Evolutionary conservation across 2,888 invertebrate species (phyloP), one percentile per base, ranked within the genome.

Genomic region (Halictus ligatus): DNA sequence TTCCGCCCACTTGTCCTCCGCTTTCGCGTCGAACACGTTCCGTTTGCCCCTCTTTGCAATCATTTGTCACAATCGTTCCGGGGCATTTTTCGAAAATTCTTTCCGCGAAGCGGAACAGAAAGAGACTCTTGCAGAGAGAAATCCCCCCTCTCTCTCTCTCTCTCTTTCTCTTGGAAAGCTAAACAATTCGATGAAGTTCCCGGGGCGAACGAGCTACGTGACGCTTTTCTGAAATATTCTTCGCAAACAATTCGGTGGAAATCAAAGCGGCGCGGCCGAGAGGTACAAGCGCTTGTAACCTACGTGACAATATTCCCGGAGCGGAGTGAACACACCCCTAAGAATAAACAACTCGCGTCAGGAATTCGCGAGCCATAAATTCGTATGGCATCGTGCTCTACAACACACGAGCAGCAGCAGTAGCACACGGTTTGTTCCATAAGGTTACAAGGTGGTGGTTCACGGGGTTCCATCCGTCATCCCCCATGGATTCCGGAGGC

Each of bases 231-330:
- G 15, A 67, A 84, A 74, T 60, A 60, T 29, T 84, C 78, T 84
- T 60, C 84, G 84, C 84, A 84, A 84, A 84, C 84, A 84, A 84
- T 84, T 84, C 74, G 77, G 58, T 74, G 84, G 74, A 77, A 84
- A 84, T 84, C 84, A 84, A 84, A 84, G 84, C 54, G 48, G 35
- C 35, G 69, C 21, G 18, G 69, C 18, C 15, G 64, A 67, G 18
- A 40, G 69, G 21, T 21, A 35, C 60, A 25, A 54, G 48, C 25
- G 25, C 35, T 58, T 18, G 40, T 21, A 67, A n/a, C 46, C 58
- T 84, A 84, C 84, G 84, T 84, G 84, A 84, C 60, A 69, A 84
- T 78, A 78, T 83, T 80, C 77, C 54, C 77, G 58, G 74, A 58
- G 58, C 46, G 15, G 21, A 7, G 67, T 8, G 29, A 8, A n/a